Evolutionary conservation across 2,888 invertebrate species (phyloP), one percentile per base, ranked within the genome.

Genomic region (Acanthosepion esculentum): DNA sequence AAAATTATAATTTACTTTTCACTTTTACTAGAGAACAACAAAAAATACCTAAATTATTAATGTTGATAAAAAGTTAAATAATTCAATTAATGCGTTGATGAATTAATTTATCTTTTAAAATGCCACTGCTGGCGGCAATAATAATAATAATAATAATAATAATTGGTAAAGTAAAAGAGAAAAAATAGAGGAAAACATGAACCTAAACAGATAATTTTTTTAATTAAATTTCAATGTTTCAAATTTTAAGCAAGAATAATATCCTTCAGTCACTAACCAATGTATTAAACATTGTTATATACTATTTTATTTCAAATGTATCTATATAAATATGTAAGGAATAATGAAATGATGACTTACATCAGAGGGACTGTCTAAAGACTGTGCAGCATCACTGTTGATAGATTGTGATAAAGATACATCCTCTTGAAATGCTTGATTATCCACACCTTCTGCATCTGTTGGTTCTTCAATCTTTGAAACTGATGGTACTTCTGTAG

Each of bases 381-480:
- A 55, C 41, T 64, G 53, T 41, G 55, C 48, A 41, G 41, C 41
- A 41, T 41, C 41, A n/a, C 94, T 94, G 55, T 64, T 64, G 64
- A 64, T 55, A 15, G 94, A 94, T 15, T 55, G 53, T 26, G 94
- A 64, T 48, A 64, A 64, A 29, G 94, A 94, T 41, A 94, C 41
- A 64, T 94, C 94, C 15, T 64, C 94, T 94, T 94, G 94, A 55
- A 94, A 94, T 48, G 94, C 94, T 64, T 94, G 94, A 55, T 94
- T 94, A 41, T 59, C 33, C 48, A 94, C n/a, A 23, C 94, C 94
- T 94, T 94, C 94, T 55, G 50, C 93, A 12, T 50, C 93, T 18
- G 50, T 50, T 93, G 48, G 50, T 8, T 26, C n/a, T 53, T 50
- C 50, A 93, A 10, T 23, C 18, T 50, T 48, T 93, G 50, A n/a